Percentiles rank a stretch among this genome's conserved stretches.
Conservation (phyloP, 1,140 invertebrate species). For the Ceratina japonica region DNA sequence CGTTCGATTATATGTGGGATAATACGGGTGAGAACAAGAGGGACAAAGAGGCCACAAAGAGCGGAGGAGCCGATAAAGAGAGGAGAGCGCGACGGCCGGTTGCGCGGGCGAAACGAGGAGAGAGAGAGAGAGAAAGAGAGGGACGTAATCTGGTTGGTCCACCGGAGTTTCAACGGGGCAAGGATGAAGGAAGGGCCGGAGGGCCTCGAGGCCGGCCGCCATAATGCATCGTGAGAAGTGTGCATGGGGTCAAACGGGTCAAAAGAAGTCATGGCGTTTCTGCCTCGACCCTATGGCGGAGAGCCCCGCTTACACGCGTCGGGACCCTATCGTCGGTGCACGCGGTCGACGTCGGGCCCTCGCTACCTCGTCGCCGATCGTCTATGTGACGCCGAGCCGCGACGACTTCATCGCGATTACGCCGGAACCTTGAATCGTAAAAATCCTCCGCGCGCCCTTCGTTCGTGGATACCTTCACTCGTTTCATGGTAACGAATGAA, state of each 20-base stretch:
- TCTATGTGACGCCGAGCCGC: conserved; percentile 25
- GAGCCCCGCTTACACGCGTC: conserved; percentile 21
- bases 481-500: not conserved
- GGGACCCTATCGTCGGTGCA: conserved; percentile 39
- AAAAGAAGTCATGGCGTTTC: conserved; percentile 76
- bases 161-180: conserved; percentile 71
- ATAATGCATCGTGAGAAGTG: conserved; percentile 76
- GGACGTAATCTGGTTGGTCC: conserved; percentile 74
- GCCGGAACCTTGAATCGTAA: conserved; percentile 47
- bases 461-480: not conserved
- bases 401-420: conserved; percentile 60
- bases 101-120: conserved; percentile 54
- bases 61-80: conserved; percentile 18
- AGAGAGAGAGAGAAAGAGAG: conserved; percentile 64
- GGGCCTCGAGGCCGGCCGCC: conserved; percentile 71
- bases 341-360: conserved; percentile 30
- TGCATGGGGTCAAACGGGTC: conserved; percentile 77
- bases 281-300: conserved; percentile 61
- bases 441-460: conserved; percentile 30
- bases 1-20: conserved; percentile 74
- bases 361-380: not conserved
- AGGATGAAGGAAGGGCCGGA: conserved; percentile 75
- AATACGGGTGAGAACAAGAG: conserved; percentile 71
- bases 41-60: conserved; percentile 48
- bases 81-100: conserved; percentile 30